These are phyloP conservation scores for Papilio polytes DNA, from an alignment of 1,140 invertebrate genomes.

Conservation along the genomic window DNA sequence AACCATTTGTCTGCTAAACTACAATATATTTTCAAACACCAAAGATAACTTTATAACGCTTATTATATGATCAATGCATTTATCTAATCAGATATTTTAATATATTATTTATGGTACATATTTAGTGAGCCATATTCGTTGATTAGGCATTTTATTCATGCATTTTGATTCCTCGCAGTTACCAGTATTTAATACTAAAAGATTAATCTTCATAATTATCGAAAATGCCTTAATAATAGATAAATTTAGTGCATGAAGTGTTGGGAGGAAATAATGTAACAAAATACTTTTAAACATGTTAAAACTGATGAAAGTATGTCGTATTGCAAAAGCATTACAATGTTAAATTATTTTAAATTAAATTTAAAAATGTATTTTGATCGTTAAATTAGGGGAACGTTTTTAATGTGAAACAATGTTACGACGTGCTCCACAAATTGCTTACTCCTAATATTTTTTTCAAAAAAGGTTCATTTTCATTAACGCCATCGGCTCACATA, in stretches of 20 bases:
- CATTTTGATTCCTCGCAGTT: no score
- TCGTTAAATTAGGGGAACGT: conserved; percentile 31
- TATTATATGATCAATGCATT: background rate
- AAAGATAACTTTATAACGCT: conserved; percentile 32
- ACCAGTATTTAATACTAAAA: no score
- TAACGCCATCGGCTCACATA: conserved; percentile 81
- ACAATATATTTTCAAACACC: conserved; percentile 44
- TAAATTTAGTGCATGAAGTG: no score
- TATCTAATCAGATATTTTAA: background rate
- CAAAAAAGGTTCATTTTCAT: conserved; percentile 79
- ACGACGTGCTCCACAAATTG: conserved; percentile 50
- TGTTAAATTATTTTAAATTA: background rate
- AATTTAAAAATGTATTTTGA: conserved; percentile 14
- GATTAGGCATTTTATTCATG: no score
- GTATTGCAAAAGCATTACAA: background rate
- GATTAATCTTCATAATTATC: no score
- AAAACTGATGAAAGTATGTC: background rate
- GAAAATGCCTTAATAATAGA: no score
- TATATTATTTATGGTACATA: background rate
- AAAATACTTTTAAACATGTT: background rate
- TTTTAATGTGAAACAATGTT: conserved; percentile 47
- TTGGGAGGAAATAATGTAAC: no score
- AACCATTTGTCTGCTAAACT: conserved; percentile 79
- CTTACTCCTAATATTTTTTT: conserved; percentile 58
- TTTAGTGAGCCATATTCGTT: no score